Conservation (phyloP, 2,888 invertebrate genomes). For the Neoascia interrupta region DNA sequence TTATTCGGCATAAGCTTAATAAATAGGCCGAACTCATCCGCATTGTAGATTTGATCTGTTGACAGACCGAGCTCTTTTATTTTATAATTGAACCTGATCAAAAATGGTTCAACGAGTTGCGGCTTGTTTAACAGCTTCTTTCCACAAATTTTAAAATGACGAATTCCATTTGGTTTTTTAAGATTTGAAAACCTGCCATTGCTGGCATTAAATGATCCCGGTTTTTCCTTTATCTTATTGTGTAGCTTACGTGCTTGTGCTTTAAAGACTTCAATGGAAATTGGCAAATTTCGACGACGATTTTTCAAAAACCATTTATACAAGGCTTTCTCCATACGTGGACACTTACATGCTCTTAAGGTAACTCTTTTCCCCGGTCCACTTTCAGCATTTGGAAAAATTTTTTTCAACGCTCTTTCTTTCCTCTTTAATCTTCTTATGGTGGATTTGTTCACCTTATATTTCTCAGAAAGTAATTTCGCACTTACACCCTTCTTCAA, state of each 20-base stretch:
- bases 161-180: slow-evolving; percentile 5
- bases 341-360: not conserved
- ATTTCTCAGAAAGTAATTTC: slow-evolving; percentile 4
- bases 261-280: slow-evolving; percentile 26
- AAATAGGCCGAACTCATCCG: slow-evolving; percentile 5
- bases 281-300: slow-evolving; percentile 11
- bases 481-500: not conserved
- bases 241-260: slow-evolving; percentile 1
- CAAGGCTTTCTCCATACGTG: not conserved
- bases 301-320: not conserved
- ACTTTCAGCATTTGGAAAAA: slow-evolving; percentile 3
- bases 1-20: slow-evolving; percentile 6
- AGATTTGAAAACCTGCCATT: not conserved
- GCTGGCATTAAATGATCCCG: slow-evolving; percentile 15
- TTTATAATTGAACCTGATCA: slow-evolving; percentile 5
- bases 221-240: slow-evolving; percentile 1
- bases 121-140: slow-evolving; percentile 20
- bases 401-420: not conserved
- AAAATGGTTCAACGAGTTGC: slow-evolving; percentile 16
- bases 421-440: slow-evolving; percentile 10
- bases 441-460: not conserved
- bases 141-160: not conserved
- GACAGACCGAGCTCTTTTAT: slow-evolving; percentile 9
- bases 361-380: not conserved
- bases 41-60: slow-evolving; percentile 13